Evolutionary conservation across 2,797 vertebrate genomes (phyloP).

Genomic region (Atherinosoma microstoma): DNA sequence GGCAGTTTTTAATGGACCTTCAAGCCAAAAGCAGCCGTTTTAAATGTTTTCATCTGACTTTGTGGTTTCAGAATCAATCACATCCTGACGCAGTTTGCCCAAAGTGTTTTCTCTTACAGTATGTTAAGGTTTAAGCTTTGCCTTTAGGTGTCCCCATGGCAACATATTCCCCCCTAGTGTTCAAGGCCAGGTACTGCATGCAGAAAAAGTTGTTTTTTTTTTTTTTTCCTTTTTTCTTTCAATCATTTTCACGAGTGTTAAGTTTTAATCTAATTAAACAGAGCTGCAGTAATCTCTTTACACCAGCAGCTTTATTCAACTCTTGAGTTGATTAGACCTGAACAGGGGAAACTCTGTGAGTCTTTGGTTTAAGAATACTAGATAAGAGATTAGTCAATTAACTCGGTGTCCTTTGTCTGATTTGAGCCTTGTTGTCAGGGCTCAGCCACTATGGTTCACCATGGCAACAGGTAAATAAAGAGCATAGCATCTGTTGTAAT

Average conservation of each 20-base stretch:
- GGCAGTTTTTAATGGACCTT: slow-evolving; percentile 1
- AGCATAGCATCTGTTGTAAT: not conserved
- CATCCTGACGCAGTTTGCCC: not conserved
- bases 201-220: not conserved
- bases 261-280: not conserved
- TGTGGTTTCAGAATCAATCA: slow-evolving; percentile 8
- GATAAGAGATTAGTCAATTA: not conserved
- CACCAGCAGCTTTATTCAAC: not conserved
- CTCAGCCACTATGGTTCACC: not conserved
- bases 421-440: not conserved
- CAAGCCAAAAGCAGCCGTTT: slow-evolving; percentile 6
- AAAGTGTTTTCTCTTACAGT: not conserved
- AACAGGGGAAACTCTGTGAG: not conserved
- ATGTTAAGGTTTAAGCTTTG: slow-evolving; percentile 6
- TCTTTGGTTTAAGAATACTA: not conserved
- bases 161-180: slow-evolving; percentile 72
- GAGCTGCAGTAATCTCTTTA: not conserved
- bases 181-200: slow-evolving; percentile 42
- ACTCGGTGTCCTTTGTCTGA: not conserved
- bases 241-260: not conserved
- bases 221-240: not conserved
- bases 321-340: not conserved
- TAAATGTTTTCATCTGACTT: not conserved
- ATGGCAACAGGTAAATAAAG: too few relatives aligned
- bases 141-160: slow-evolving; percentile 30